Percentiles rank a stretch among this genome's conserved stretches.
Evolutionary conservation across 2,888 invertebrate species (phyloP).

Genomic region (Sinodicranocentrus sp.): DNA sequence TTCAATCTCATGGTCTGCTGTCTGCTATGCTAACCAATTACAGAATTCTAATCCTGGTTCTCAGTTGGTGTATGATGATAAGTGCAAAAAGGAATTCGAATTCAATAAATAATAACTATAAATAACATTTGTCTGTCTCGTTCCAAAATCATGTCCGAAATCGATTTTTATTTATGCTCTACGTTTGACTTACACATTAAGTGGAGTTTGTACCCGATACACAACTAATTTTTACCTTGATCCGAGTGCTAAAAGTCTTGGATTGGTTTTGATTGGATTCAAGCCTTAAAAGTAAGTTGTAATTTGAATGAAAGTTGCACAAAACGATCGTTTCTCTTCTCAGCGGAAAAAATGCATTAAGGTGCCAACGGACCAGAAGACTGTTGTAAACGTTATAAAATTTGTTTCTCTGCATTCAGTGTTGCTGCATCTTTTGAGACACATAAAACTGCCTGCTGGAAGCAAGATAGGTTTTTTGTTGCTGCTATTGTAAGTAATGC

Average conservation of each 20-base stretch:
- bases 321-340: conserved; percentile 5
- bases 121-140: conserved; percentile 4
- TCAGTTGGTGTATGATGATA: no score
- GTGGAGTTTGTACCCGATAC: no score
- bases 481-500: neutral
- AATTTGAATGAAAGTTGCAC: conserved; percentile 14
- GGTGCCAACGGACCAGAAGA: conserved; percentile 5
- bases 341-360: neutral
- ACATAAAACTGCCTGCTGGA: neutral
- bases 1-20: no score
- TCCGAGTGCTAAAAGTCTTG: no score
- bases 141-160: neutral
- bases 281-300: conserved; percentile 25
- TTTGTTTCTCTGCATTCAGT: no score
- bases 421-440: neutral
- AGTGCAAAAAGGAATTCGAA: no score
- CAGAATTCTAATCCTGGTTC: no score
- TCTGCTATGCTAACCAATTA: no score
- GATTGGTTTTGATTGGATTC: conserved; percentile 17
- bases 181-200: no score
- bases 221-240: no score
- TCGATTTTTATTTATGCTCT: neutral
- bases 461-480: neutral
- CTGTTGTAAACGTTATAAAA: no score
- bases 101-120: conserved; percentile 6